Evolutionary conservation across 1,140 invertebrate species (phyloP).

Genomic region (Probaryconus sp.): DNA sequence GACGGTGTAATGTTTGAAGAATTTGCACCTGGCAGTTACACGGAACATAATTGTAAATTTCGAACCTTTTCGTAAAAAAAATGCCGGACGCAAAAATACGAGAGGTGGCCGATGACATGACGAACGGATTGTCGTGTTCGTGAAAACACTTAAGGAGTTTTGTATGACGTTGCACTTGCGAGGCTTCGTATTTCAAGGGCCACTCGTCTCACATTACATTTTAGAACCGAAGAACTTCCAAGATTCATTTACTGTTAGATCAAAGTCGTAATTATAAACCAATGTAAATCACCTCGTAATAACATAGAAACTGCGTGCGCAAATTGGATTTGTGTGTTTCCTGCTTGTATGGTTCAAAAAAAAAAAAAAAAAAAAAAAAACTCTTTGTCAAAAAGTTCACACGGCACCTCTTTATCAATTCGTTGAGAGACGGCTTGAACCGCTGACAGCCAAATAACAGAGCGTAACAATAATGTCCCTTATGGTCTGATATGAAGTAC

Average conservation of each 20-base stretch:
- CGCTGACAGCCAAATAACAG: conserved; percentile 74
- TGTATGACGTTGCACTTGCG: conserved; percentile 22
- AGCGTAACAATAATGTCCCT: conserved; percentile 40
- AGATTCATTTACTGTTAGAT: conserved; percentile 20
- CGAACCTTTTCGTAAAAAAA: conserved; percentile 31
- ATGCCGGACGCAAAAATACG: conserved; percentile 23
- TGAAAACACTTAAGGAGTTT: conserved; percentile 22
- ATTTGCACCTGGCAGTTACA: conserved; percentile 70
- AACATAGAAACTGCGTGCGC: background rate
- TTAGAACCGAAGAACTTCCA: background rate
- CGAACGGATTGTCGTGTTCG: conserved; percentile 17
- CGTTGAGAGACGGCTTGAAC: conserved; percentile 70
- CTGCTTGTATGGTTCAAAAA: no score
- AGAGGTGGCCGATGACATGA: conserved; percentile 26
- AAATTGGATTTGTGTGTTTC: no score
- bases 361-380: no score
- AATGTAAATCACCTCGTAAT: conserved; percentile 3
- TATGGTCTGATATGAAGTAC: conserved; percentile 17
- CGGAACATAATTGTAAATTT: conserved; percentile 45
- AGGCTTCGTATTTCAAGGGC: conserved; percentile 21
- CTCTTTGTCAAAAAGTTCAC: no score
- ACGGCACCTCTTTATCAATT: no score
- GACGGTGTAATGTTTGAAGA: conserved; percentile 67
- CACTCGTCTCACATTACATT: conserved; percentile 20
- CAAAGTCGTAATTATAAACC: background rate